phyloP scores from a whole-genome alignment of 2,888 invertebrate genomes.

The Hydriomena furcata region DNA sequence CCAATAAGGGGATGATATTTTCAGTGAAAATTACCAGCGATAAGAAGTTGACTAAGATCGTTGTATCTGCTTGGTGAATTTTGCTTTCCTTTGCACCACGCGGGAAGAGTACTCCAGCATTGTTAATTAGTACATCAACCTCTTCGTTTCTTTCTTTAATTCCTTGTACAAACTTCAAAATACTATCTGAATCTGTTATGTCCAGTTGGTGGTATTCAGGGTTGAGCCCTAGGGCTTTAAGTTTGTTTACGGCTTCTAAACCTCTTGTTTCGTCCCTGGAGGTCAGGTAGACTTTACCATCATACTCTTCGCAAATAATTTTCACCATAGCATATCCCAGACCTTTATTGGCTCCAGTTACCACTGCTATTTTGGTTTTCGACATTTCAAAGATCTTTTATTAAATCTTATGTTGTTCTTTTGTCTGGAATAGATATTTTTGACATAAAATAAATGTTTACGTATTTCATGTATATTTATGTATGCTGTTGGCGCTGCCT shows the following conservation, averaged over 20 bases:
- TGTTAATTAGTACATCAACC: constrained; percentile 88
- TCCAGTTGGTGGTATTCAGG: constrained; percentile 88
- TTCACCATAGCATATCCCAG: constrained; percentile 87
- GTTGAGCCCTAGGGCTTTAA: constrained; percentile 74
- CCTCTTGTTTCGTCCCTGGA: constrained; percentile 85
- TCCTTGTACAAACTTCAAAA: constrained; percentile 78
- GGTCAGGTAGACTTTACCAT: constrained; percentile 88
- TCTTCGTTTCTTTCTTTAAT: constrained; percentile 83
- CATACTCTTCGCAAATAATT: constrained; percentile 85
- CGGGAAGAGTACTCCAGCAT: constrained; percentile 84
- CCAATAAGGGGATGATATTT: constrained; percentile 86
- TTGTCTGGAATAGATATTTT: too few relatives aligned
- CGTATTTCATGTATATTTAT: too few relatives aligned
- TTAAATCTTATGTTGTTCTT: neutral
- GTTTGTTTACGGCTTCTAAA: constrained; percentile 78
- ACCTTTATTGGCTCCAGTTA: constrained; percentile 90
- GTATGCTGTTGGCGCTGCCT: too few relatives aligned
- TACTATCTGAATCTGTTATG: constrained; percentile 83
- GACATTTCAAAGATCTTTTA: constrained; percentile 45
- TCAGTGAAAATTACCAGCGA: constrained; percentile 76
- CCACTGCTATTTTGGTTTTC: constrained; percentile 63
- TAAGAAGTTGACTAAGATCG: constrained; percentile 63
- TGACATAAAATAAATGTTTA: too few relatives aligned
- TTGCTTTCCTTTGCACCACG: constrained; percentile 65
- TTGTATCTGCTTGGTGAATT: constrained; percentile 58